These are phyloP conservation scores for Cyanoramphus novaezelandiae DNA, from an alignment of 2,113 vertebrate species.

Conservation along the genomic window DNA sequence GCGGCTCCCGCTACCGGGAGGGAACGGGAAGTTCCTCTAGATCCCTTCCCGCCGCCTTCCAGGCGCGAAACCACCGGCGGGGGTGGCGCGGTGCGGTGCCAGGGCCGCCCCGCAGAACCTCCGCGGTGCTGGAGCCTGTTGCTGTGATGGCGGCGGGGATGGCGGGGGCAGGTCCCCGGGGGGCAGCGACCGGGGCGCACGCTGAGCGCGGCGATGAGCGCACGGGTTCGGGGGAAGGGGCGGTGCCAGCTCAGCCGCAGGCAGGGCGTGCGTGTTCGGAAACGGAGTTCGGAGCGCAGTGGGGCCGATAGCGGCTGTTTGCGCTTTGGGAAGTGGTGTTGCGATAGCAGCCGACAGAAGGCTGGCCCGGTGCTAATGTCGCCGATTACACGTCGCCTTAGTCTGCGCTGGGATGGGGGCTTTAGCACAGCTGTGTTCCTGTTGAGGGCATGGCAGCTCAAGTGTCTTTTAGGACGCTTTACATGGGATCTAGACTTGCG, in stretches of 20 bases:
- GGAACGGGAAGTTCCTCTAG: neutral
- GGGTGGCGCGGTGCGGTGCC: neutral
- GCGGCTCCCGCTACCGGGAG: neutral
- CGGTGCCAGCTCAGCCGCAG: neutral
- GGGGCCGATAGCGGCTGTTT: rapidly evolving
- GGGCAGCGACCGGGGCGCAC: neutral
- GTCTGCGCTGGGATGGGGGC: rapidly evolving
- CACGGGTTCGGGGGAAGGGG: neutral
- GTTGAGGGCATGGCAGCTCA: rapidly evolving
- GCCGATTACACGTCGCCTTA: rapidly evolving
- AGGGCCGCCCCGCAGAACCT: neutral
- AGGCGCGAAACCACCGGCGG: neutral
- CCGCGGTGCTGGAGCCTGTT: too few relatives aligned
- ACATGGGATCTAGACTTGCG: rapidly evolving
- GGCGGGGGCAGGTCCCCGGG: neutral
- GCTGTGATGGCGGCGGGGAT: neutral
- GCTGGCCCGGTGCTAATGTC: rapidly evolving
- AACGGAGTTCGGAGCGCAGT: neutral
- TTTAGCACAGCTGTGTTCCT: rapidly evolving
- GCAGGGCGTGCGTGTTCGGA: rapidly evolving
- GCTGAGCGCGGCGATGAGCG: neutral
- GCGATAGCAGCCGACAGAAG: rapidly evolving
- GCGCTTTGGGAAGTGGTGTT: rapidly evolving
- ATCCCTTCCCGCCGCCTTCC: neutral
- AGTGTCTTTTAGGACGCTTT: neutral